Percentiles rank a stretch among this genome's conserved stretches.
These are phyloP conservation scores for Sthenelais limicola DNA, from an alignment of 2,888 invertebrate genomes.

Conservation along the genomic window DNA sequence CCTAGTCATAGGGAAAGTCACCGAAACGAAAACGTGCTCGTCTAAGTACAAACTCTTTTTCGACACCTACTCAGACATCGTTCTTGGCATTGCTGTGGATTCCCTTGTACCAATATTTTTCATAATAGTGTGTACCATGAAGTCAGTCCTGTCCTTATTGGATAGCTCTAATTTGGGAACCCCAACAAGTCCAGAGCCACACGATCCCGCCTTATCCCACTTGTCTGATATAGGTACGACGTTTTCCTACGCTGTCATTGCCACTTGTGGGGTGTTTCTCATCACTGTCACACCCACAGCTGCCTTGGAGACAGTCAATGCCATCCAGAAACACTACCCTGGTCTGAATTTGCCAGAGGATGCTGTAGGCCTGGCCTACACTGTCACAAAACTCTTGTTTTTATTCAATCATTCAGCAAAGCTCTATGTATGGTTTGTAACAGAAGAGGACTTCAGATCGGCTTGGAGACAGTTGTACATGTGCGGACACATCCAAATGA, in stretches of 20 bases:
- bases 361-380: conserved; percentile 25
- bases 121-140: conserved; percentile 40
- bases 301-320: conserved; percentile 33
- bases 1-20: conserved; percentile 42
- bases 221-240: background rate
- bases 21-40: conserved; percentile 33
- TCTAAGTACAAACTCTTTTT: conserved; percentile 47
- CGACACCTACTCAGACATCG: conserved; percentile 45
- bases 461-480: conserved; percentile 15
- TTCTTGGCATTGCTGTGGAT: conserved; percentile 42
- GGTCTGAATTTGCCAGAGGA: conserved; percentile 31
- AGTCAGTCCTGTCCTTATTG: conserved; percentile 24
- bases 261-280: conserved; percentile 34
- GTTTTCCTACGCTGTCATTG: conserved; percentile 21
- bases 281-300: conserved; percentile 40
- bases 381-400: conserved; percentile 32
- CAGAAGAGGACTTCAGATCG: conserved; percentile 36
- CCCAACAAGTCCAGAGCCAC: conserved; percentile 1
- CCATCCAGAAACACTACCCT: conserved; percentile 7
- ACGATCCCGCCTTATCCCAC: background rate
- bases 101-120: conserved; percentile 42
- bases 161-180: background rate
- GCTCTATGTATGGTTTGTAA: conserved; percentile 38
- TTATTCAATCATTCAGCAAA: conserved; percentile 46
- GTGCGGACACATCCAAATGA: background rate